Percentiles rank a stretch among this genome's conserved stretches.
Evolutionary conservation across 2,113 vertebrate species (phyloP).

Genomic region (Tapirus terrestris): DNA sequence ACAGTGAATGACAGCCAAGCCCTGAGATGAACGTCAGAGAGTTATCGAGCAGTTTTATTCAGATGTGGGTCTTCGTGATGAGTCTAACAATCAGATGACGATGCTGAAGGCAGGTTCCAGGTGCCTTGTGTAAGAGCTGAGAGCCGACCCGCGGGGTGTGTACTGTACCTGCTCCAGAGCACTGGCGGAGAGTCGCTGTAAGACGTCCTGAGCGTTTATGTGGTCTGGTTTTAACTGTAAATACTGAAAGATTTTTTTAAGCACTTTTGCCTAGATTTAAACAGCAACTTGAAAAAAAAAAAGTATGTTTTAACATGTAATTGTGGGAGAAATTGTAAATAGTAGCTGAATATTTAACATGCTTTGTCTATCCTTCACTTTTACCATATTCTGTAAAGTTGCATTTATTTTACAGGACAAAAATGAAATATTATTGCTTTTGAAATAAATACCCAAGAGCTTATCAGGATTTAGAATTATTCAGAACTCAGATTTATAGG

Average conservation of each 20-base stretch:
- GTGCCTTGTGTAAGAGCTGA: constrained; percentile 87
- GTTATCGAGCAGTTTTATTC: constrained; percentile 45
- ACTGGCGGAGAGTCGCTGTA: constrained; percentile 80
- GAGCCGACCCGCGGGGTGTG: constrained; percentile 67
- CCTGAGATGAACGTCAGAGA: constrained; percentile 5
- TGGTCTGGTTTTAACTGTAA: constrained; percentile 96
- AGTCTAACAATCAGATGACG: constrained; percentile 67
- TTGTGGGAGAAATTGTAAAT: constrained; percentile 93
- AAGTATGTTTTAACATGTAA: constrained; percentile 88
- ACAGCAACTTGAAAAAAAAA: constrained; percentile 88
- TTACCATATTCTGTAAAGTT: constrained; percentile 86
- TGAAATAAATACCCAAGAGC: constrained; percentile 84
- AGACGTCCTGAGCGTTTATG: constrained; percentile 83
- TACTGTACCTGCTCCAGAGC: constrained; percentile 71
- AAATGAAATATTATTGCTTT: constrained; percentile 88
- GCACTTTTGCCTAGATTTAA: constrained; percentile 99
- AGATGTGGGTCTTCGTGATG: constrained; percentile 64
- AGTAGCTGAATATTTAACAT: constrained; percentile 90
- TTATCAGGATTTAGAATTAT: constrained; percentile 85
- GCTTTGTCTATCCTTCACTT: constrained; percentile 89
- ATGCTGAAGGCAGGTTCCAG: constrained; percentile 74
- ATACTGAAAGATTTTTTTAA: constrained; percentile 98
- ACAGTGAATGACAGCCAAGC: not conserved
- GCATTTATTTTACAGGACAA: constrained; percentile 90
- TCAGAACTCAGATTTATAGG: constrained; percentile 83